Base-by-base conservation (phyloP, 2,888 invertebrate species). In the Pseudoips prasinana region DNA sequence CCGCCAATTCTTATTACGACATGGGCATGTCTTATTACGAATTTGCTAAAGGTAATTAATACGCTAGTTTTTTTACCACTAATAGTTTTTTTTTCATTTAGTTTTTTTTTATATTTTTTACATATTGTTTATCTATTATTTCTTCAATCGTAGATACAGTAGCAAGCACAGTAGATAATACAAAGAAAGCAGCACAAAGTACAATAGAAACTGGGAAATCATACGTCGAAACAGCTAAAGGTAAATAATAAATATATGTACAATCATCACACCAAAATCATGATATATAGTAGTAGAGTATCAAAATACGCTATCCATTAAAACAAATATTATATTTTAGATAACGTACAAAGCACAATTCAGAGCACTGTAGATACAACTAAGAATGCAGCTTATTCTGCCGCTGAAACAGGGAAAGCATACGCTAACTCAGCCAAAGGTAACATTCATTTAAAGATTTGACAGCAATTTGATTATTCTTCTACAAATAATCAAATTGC, bases 121-220 rank as follows among this genome's bases (percentile, higher is more conserved):
- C 25, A 22, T 40, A 40, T 42, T 25, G 39, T 36, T 53, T 40
- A 44, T 34, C 53, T 48, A n/a, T 1, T 10, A 10, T 11, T 33
- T 43, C 41, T 36, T 41, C 9, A 30, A 10, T 14, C 64, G 42
- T 80, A 84, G 84, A 83, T 68, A 73, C 80, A 9, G 72, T 83
- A 57, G 64, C 73, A 33, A 72, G 56, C 53, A 70, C 85, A 39
- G 67, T 84, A 70, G 84, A 85, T 67, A 79, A 54, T 46, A 81
- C 86, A 46, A 87, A 81, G 64, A 83, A 82, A 63, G 71, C 79
- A 7, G 83, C 87, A 20, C 81, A 84, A 51, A 70, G 69, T 38
- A 79, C 87, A 18, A 51, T 75, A 40, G 80, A 81, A 31, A 68
- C 66, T 37, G 75, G 79, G 37, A 78, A 73, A 58, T 50, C 63